Base-by-base conservation (phyloP, 2,113 vertebrate genomes). In the Gadus chalcogrammus region DNA sequence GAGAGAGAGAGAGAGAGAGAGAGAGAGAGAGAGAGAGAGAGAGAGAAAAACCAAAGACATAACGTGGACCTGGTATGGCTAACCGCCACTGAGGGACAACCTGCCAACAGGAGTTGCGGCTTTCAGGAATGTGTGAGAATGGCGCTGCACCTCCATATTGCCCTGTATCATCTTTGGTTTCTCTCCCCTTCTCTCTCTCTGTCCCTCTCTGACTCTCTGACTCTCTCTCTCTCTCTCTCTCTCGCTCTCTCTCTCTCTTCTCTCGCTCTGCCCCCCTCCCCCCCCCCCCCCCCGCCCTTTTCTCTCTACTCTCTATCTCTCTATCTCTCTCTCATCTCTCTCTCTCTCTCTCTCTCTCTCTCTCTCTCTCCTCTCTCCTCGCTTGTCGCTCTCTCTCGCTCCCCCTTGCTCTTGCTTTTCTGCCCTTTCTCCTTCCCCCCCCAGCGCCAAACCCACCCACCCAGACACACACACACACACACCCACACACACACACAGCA, bases 61-160 rank as follows among this genome's bases (percentile, higher is more conserved):
- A 84, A 84, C 42, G 52, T 65, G 69, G 77, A 68, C 64, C 68
- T 65, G 79, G 71, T 77, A 84, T 77, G 77, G 78, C 77, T 77
- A 77, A 82, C 71, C 77, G 71, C 71, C 79, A 69, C 64, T 74
- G 68, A 55, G 68, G 70, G 48, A 82, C 67, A 68, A 83, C 67
- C 78, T 84, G 84, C 85, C 84, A 88, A 82, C 77, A 60, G 68
- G 80, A 84, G 80, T 75, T 78, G 79, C 73, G 82, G 85, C 81
- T 89, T 85, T 79, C 82, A 88, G 84, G 89, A 91, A 89, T 88
- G 72, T 81, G 65, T 8, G 24, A 69, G 78, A 68, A 76, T 73
- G 85, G 31, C 31, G 5, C 74, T 77, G 55, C 58, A 61, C 73
- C 79, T 66, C 67, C 61, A 70, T 70, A 67, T 59, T 84, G 60